Percentiles rank a stretch among this genome's conserved stretches.
Evolutionary conservation across 2,113 vertebrate genomes (phyloP).

Genomic region (Micromys minutus): DNA sequence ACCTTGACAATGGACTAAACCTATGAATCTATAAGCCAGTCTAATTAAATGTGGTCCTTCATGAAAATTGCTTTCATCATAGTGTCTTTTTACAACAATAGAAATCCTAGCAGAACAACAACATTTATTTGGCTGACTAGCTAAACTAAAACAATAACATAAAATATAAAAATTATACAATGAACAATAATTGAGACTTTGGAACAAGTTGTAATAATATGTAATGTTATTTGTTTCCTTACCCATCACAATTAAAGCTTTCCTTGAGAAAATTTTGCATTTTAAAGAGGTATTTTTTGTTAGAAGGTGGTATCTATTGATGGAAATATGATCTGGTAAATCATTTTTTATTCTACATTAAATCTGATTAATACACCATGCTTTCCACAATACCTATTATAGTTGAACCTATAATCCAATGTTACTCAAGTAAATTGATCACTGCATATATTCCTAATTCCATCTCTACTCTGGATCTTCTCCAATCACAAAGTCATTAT

Average conservation of each 20-base stretch:
- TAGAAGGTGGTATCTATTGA: not conserved
- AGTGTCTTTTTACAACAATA: no score
- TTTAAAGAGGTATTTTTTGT: not conserved
- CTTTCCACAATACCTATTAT: not conserved
- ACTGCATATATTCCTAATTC: not conserved
- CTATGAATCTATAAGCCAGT: no score
- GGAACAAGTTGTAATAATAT: not conserved
- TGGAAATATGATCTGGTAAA: not conserved
- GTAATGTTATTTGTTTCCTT: not conserved
- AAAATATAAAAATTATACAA: not conserved
- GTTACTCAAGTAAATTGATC: not conserved
- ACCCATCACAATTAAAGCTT: not conserved
- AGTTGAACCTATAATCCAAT: not conserved
- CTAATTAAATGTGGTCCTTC: no score
- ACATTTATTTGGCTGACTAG: not conserved
- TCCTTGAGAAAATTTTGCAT: not conserved
- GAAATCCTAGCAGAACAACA: no score
- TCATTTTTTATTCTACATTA: not conserved
- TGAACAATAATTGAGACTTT: not conserved
- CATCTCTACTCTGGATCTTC: no score
- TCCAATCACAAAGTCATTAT: not conserved
- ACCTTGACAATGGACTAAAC: no score
- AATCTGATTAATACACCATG: not conserved
- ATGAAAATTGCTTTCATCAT: no score
- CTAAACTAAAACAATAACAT: not conserved